phyloP scores from a whole-genome alignment of 2,888 invertebrate species.

The Meteorus cinctellus region DNA sequence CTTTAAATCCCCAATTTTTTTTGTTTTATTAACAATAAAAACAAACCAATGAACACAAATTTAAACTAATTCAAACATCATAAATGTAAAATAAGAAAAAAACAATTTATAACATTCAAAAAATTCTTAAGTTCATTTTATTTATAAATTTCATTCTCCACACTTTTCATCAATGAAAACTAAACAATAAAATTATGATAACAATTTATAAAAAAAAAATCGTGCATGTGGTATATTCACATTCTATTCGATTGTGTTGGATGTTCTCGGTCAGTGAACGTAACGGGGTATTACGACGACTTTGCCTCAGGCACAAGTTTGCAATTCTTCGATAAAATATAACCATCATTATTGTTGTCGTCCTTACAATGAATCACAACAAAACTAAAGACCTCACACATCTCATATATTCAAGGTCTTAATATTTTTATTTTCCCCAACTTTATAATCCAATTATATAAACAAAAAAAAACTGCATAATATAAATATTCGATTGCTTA shows the following conservation, averaged over 20 bases:
- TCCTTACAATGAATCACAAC: not conserved
- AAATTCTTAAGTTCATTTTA: too few species aligned
- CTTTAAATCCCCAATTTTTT: too few species aligned
- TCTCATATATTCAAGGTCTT: not conserved
- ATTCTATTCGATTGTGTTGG: not conserved
- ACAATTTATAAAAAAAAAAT: not conserved
- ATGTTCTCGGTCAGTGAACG: slow-evolving; percentile 67
- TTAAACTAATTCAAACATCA: too few species aligned
- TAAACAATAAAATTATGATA: not conserved
- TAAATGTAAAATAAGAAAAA: too few species aligned
- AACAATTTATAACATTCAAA: too few species aligned
- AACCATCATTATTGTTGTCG: not conserved
- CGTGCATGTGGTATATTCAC: not conserved
- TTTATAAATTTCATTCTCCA: too few species aligned
- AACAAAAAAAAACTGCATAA: too few species aligned
- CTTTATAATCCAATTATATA: not conserved
- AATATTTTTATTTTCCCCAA: not conserved
- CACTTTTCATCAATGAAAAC: not conserved
- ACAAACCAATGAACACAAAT: too few species aligned
- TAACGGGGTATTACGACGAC: slow-evolving; percentile 59
- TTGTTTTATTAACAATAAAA: too few species aligned
- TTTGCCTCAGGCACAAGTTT: slow-evolving; percentile 25
- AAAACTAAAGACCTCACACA: not conserved
- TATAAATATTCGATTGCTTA: too few species aligned
- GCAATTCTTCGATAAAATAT: not conserved